These are phyloP conservation scores for Nemapogon koenigi DNA, from an alignment of 2,888 invertebrate species.

Conservation along the genomic window DNA sequence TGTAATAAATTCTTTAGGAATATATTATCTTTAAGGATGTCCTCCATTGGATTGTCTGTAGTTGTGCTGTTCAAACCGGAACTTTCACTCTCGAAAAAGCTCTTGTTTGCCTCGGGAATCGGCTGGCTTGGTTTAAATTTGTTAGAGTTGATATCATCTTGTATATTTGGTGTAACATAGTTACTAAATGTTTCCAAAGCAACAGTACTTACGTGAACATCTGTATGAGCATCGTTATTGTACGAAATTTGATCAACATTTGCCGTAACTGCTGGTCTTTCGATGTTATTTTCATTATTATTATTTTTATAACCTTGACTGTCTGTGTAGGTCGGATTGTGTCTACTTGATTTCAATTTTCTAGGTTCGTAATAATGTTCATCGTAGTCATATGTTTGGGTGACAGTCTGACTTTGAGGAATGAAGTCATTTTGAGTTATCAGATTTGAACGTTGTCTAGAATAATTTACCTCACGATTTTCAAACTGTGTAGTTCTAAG, in stretches of 20 bases:
- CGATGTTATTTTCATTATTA: constrained; percentile 4
- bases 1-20: constrained; percentile 44
- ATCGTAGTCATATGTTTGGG: constrained; percentile 38
- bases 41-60: constrained; percentile 25
- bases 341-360: constrained; percentile 17
- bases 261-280: neutral
- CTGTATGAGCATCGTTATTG: too few relatives aligned
- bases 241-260: too few relatives aligned
- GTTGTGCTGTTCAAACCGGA: constrained; percentile 17
- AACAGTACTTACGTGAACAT: too few relatives aligned
- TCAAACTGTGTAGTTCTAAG: too few relatives aligned
- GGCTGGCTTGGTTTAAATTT: too few relatives aligned
- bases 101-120: too few relatives aligned
- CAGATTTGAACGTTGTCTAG: constrained; percentile 22
- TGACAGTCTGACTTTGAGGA: constrained; percentile 33
- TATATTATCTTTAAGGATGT: constrained; percentile 37
- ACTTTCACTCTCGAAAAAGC: too few relatives aligned
- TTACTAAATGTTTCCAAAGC: too few relatives aligned
- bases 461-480: constrained; percentile 5
- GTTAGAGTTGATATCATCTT: too few relatives aligned
- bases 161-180: too few relatives aligned
- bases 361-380: constrained; percentile 28
- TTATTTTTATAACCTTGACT: neutral
- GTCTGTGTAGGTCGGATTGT: neutral
- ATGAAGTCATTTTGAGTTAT: constrained; percentile 32